Evolutionary conservation across 2,113 vertebrate genomes (phyloP).

Genomic region (Dicentrarchus labrax): DNA sequence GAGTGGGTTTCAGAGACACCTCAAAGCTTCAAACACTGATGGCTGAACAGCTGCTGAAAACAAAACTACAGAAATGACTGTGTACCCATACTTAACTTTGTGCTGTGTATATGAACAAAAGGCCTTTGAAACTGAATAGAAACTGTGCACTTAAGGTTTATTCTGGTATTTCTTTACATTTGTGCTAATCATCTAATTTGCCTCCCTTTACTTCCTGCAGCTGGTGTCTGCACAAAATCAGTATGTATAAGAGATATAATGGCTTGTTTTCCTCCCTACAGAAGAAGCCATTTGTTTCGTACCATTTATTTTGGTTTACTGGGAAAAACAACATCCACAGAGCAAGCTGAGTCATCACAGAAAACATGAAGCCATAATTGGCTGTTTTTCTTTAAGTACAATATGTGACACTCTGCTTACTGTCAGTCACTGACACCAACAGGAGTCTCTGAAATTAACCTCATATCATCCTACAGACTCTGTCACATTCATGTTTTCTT

Average conservation of each 20-base stretch:
- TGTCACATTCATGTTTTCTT: too few species aligned
- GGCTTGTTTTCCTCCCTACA: not conserved
- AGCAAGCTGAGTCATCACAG: not conserved
- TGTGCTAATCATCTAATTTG: not conserved
- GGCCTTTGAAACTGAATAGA: not conserved
- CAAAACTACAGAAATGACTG: not conserved
- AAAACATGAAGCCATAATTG: not conserved
- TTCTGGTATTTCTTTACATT: not conserved
- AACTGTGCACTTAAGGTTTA: not conserved
- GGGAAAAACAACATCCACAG: not conserved
- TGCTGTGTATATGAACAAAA: too few species aligned
- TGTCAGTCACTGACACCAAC: constrained; percentile 4
- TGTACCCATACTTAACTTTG: not conserved
- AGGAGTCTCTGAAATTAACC: not conserved
- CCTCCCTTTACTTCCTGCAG: not conserved
- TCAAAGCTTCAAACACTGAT: constrained; percentile 6
- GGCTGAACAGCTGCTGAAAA: constrained; percentile 2
- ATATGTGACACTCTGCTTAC: not conserved
- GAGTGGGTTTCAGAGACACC: constrained; percentile 37
- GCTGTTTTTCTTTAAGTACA: not conserved
- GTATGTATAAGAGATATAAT: not conserved
- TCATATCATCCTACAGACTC: not conserved
- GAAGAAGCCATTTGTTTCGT: not conserved
- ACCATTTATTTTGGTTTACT: not conserved
- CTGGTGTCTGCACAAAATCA: not conserved